Conservation (phyloP, 2,113 vertebrate genomes). For the Paedocypris sp. region DNA sequence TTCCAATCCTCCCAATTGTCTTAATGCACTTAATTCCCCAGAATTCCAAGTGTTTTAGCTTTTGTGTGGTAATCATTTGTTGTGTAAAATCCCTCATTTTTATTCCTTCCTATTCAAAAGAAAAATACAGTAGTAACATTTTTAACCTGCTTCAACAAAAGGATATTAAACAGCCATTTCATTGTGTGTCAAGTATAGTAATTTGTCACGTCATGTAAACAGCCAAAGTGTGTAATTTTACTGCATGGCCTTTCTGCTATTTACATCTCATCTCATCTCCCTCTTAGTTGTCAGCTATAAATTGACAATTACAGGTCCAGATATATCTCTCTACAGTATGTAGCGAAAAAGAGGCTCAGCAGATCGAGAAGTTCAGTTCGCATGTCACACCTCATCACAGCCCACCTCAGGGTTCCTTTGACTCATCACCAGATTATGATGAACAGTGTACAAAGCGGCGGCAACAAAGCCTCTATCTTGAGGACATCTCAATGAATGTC, state of each 20-base stretch:
- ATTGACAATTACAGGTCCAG: not conserved
- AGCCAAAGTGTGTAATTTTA: conserved; percentile 1
- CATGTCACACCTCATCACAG: conserved; percentile 4
- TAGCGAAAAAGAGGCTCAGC: not conserved
- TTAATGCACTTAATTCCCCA: no score
- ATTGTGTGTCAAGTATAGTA: not conserved
- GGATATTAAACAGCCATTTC: no score
- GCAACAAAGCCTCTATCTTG: conserved; percentile 15
- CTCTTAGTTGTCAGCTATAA: not conserved
- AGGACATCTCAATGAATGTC: not conserved
- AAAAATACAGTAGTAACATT: no score
- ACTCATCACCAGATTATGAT: conserved; percentile 5
- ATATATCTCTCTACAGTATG: not conserved
- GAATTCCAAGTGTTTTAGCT: no score
- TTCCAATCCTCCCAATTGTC: no score
- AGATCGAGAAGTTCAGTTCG: not conserved
- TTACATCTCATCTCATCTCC: not conserved
- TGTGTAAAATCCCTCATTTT: no score
- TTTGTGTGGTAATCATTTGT: no score
- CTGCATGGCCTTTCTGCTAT: not conserved
- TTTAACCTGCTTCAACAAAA: no score
- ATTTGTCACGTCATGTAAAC: conserved; percentile 9
- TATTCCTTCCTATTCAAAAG: no score
- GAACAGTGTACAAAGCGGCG: conserved; percentile 1
- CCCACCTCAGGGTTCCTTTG: not conserved